Base-by-base conservation (phyloP, 2,888 invertebrate genomes). In the Odontothrips loti region DNA sequence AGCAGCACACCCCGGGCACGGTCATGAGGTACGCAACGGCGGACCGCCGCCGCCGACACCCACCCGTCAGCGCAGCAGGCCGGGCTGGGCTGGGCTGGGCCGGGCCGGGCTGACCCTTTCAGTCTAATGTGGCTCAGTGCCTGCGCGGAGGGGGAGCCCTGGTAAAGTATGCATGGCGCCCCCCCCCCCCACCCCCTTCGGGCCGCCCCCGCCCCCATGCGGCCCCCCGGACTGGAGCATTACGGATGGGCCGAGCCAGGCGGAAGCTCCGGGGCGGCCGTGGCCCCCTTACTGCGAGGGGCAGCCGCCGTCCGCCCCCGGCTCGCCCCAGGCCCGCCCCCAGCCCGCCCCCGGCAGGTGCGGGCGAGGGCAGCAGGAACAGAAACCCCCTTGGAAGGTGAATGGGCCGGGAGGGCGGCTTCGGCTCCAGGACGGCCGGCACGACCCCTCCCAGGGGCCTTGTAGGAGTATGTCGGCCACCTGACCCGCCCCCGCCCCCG, bases 401-500 rank as follows among this genome's bases (percentile, higher is more conserved):
- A 43, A 43, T 43, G 34, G 34, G 51, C 51, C 15, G 51, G 51
- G 12, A 6, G 51, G 58, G 0, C 58, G n/a, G 58, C 58, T n/a
- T n/a, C 58, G 58, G 58, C 17, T 58, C 58, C 58, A n/a, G n/a
- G 20, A 1, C 51, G 51, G 51, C 15, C 51, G 23, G 27, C 11
- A 75, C 68, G 68, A 75, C 68, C 68, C 68, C 12, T 75, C 68
- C 68, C 68, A 27, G 68, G 68, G 68, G 68, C 68, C 68, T 27
- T 75, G 68, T 75, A 75, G 27, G 68, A 75, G 68, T 75, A 23
- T 27, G 68, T 75, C 68, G 23, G 27, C 68, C 68, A 75, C 68
- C 68, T 75, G 68, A 9, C 68, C 68, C n/a, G 68, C 23, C 68
- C 68, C 23, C 51, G 51, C n/a, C 68, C 27, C 23, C 23, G 23